phyloP scores from a whole-genome alignment of 2,888 invertebrate genomes.

The Tipula lateralis region DNA sequence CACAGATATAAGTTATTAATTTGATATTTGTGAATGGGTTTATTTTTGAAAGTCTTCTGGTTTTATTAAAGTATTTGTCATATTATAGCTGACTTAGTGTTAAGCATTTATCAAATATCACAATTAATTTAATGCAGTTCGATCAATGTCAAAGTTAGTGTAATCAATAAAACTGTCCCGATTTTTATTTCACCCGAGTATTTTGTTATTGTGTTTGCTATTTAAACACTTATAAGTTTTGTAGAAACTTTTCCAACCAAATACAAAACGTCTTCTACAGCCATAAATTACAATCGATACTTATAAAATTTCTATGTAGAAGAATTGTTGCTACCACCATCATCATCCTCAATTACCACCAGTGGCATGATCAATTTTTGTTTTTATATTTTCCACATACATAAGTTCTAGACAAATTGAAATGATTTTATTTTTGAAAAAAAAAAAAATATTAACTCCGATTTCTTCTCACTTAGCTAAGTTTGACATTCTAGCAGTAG shows the following conservation, averaged over 20 bases:
- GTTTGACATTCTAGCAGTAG: neutral
- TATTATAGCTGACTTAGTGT: too few relatives aligned
- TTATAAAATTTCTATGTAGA: neutral
- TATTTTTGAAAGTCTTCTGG: too few relatives aligned
- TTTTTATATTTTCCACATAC: neutral
- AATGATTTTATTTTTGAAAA: neutral
- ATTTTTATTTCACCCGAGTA: too few relatives aligned
- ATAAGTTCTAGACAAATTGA: neutral
- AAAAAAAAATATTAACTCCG: neutral
- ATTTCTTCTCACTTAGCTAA: neutral
- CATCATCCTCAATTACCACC: neutral
- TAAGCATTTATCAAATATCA: too few relatives aligned
- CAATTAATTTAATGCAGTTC: too few relatives aligned
- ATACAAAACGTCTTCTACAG: neutral
- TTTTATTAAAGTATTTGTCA: too few relatives aligned
- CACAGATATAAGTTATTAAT: too few relatives aligned
- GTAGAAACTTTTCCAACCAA: neutral
- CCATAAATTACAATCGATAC: neutral
- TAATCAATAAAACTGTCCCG: too few relatives aligned
- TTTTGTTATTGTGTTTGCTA: too few relatives aligned
- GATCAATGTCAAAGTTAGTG: too few relatives aligned
- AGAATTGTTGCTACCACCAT: neutral
- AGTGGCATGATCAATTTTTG: neutral
- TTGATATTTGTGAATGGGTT: too few relatives aligned
- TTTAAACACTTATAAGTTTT: too few relatives aligned